Evolutionary conservation across 2,113 vertebrate genomes (phyloP).

Genomic region (Platysternon megacephalum): DNA sequence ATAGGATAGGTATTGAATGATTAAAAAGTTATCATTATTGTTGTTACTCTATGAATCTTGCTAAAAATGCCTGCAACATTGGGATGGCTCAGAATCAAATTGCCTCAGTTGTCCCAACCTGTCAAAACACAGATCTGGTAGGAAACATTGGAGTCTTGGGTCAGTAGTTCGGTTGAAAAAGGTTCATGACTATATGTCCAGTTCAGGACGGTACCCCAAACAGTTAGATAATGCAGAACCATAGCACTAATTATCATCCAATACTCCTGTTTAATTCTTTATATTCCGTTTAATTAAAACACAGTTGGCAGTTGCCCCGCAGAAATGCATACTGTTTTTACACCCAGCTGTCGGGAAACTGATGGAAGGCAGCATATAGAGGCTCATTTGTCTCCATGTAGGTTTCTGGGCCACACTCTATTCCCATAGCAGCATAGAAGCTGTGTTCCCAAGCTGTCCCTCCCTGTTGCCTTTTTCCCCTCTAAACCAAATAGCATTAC

Average conservation of each 20-base stretch:
- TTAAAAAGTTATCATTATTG: fast-evolving
- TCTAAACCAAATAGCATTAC: not conserved
- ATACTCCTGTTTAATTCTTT: not conserved
- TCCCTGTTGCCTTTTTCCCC: not conserved
- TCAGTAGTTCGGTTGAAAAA: not conserved
- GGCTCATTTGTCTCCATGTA: not conserved
- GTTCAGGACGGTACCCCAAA: not conserved
- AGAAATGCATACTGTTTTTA: conserved; percentile 18
- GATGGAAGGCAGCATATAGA: not conserved
- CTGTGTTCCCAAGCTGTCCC: not conserved
- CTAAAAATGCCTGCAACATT: fast-evolving
- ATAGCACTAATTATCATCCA: not conserved
- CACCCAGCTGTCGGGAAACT: not conserved
- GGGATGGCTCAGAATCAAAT: not conserved
- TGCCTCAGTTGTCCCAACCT: fast-evolving
- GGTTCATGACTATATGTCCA: not conserved
- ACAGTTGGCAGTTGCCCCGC: not conserved
- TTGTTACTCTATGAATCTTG: not conserved
- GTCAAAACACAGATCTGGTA: not conserved
- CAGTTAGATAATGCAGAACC: not conserved
- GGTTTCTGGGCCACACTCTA: fast-evolving
- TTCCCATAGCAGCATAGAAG: fast-evolving
- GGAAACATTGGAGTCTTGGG: not conserved
- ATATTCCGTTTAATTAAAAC: conserved; percentile 28
- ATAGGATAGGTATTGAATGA: not conserved